Evolutionary conservation across 1,140 invertebrate genomes (phyloP).

Genomic region (Pogonomyrmex californicus): DNA sequence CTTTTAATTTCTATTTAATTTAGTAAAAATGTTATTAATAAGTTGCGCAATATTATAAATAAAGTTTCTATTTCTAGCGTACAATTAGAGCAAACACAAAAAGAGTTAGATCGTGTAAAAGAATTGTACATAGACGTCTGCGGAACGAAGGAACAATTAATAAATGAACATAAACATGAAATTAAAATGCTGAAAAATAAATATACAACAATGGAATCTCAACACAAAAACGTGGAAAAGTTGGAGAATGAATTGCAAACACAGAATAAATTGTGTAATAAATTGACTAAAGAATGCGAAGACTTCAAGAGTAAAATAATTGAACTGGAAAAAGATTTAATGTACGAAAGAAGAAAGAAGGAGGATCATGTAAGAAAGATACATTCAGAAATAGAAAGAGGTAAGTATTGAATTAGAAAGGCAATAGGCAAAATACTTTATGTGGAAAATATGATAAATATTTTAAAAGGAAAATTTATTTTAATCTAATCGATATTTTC

Average conservation of each 20-base stretch:
- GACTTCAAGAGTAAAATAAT: constrained; percentile 79
- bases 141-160: constrained; percentile 82
- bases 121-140: constrained; percentile 85
- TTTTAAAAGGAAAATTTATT: constrained; percentile 13
- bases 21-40: constrained; percentile 40
- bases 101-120: constrained; percentile 84
- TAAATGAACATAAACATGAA: constrained; percentile 81
- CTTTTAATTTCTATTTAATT: constrained; percentile 8
- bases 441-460: neutral
- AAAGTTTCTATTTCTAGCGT: constrained; percentile 75
- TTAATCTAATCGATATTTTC: constrained; percentile 45
- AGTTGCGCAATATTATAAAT: constrained; percentile 4
- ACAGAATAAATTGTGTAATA: constrained; percentile 78
- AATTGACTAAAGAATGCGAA: constrained; percentile 79
- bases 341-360: constrained; percentile 78
- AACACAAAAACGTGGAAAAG: constrained; percentile 77
- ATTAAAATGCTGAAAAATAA: constrained; percentile 80
- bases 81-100: constrained; percentile 84
- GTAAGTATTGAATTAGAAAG: constrained; percentile 66
- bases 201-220: constrained; percentile 76
- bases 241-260: constrained; percentile 76
- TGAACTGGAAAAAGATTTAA: constrained; percentile 83
- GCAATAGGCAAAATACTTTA: neutral
- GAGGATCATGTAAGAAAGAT: constrained; percentile 81
- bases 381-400: constrained; percentile 82